A percentile compares a stretch with the other conserved stretches of the same genome.
These are phyloP conservation scores for Chaetops frenatus DNA, from an alignment of 2,113 vertebrate species.

Conservation along the genomic window DNA sequence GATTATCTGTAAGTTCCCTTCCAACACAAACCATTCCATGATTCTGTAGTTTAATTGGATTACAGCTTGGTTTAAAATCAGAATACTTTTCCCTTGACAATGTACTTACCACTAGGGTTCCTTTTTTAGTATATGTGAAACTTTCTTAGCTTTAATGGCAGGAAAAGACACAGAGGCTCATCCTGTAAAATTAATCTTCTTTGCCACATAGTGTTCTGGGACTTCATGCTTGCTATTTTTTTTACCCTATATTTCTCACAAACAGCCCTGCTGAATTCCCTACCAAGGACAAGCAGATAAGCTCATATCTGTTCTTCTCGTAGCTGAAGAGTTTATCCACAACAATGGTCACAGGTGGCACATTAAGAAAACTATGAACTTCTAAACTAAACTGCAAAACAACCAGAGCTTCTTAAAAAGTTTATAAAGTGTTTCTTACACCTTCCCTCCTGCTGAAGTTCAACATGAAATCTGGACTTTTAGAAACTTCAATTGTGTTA, in stretches of 20 bases:
- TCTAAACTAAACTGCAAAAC: background rate
- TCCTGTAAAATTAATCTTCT: background rate
- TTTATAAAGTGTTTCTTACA: background rate
- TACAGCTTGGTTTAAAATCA: background rate
- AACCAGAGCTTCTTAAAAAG: background rate
- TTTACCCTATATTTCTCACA: background rate
- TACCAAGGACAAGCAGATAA: accelerated
- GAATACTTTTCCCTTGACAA: background rate
- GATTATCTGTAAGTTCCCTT: background rate
- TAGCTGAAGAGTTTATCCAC: background rate
- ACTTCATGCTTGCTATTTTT: background rate
- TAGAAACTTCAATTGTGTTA: background rate
- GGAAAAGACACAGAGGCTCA: background rate
- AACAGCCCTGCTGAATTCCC: background rate
- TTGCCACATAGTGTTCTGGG: background rate
- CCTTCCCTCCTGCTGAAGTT: background rate
- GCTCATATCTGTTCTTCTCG: background rate
- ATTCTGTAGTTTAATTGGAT: background rate
- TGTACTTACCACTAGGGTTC: background rate
- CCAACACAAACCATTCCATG: background rate
- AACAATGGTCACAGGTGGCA: background rate
- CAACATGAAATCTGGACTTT: background rate
- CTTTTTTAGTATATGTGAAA: background rate
- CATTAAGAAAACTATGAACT: background rate
- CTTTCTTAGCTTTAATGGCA: background rate